Evolutionary conservation across 2,888 invertebrate genomes (phyloP).

Genomic region (Tetanocera ferruginea): DNA sequence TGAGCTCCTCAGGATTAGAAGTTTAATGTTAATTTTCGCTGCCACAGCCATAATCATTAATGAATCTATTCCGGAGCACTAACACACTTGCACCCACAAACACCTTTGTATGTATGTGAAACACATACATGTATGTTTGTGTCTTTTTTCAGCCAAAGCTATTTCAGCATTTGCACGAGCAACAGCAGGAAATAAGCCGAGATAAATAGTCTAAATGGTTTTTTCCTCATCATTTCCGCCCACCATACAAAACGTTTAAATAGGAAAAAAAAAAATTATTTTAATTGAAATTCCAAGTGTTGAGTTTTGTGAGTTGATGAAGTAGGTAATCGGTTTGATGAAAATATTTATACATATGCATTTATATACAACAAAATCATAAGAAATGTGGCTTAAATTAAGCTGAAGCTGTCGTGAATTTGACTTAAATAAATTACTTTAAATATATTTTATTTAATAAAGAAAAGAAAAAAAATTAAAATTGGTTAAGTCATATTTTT

Average conservation of each 20-base stretch:
- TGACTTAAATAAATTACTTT: no score
- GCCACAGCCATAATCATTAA: conserved; percentile 32
- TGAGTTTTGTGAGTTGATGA: no score
- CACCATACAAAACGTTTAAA: neutral
- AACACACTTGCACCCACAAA: neutral
- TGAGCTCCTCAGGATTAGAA: neutral
- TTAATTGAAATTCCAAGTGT: no score
- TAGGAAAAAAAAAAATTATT: no score
- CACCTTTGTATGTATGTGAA: neutral
- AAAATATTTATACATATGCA: no score
- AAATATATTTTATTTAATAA: no score
- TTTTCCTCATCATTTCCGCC: conserved; percentile 15
- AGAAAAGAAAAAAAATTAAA: no score
- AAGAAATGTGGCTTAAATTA: no score
- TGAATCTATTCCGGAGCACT: conserved; percentile 19
- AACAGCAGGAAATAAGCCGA: conserved; percentile 7
- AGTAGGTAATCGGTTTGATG: no score
- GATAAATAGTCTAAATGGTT: conserved; percentile 9
- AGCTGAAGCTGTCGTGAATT: no score
- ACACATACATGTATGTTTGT: neutral
- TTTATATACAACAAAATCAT: no score
- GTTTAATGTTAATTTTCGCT: conserved; percentile 20
- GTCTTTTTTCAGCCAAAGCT: neutral
- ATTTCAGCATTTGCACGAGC: neutral
- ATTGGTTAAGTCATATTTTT: no score